A percentile compares a stretch with the other conserved stretches of the same genome.
phyloP scores from a whole-genome alignment of 2,797 vertebrate genomes.

The Gymnopithys bicolor region DNA sequence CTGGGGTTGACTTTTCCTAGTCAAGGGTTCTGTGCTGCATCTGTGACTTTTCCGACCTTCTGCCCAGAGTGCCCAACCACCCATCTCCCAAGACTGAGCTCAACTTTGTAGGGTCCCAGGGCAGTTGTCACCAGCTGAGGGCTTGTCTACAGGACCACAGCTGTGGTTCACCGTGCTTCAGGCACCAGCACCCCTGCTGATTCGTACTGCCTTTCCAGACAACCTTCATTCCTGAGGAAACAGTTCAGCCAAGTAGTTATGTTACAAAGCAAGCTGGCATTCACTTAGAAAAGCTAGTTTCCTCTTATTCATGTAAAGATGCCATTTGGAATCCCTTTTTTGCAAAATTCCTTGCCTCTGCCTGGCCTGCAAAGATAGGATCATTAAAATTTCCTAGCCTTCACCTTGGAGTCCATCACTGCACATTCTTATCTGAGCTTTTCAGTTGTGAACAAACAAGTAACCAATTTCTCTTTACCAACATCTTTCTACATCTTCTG shows the following conservation, averaged over 20 bases:
- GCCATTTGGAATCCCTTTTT: not conserved
- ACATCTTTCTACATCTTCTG: not conserved
- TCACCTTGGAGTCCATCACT: not conserved
- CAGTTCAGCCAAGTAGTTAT: not conserved
- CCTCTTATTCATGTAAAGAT: not conserved
- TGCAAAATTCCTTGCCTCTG: not conserved
- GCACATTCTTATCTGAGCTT: not conserved
- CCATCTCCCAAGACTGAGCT: not conserved
- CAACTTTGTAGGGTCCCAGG: not conserved
- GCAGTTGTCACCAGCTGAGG: not conserved
- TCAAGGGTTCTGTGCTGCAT: not conserved
- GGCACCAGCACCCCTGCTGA: not conserved
- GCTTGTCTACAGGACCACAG: not conserved
- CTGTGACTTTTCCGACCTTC: not conserved
- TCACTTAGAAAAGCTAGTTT: not conserved
- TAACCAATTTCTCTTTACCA: not conserved
- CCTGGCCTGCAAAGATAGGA: not conserved
- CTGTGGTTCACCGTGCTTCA: accelerated
- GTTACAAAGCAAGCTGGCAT: not conserved
- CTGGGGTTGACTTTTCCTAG: not conserved
- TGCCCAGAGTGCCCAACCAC: not conserved
- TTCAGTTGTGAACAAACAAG: not conserved
- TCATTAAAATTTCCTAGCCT: not conserved
- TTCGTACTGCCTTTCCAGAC: not conserved
- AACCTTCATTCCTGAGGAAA: not conserved